Conservation (phyloP, 1,140 invertebrate genomes). For the Pollicipes pollicipes region DNA sequence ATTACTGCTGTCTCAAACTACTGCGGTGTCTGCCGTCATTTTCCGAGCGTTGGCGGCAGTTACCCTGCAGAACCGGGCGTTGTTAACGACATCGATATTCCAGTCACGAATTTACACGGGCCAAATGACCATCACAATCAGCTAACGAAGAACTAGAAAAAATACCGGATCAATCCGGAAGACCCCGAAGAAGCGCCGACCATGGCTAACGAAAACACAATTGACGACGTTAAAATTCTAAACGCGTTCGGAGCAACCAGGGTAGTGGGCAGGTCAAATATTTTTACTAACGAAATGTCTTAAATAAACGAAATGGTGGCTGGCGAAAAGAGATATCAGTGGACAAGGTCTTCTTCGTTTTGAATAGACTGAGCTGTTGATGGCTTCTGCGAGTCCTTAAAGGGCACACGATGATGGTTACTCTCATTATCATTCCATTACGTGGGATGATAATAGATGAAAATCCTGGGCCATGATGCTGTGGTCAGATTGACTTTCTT, state of each 20-base stretch:
- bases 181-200: not conserved
- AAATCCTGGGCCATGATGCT: no score
- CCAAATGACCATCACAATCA: not conserved
- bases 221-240: not conserved
- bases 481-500: no score
- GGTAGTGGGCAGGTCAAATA: not conserved
- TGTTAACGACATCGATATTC: not conserved
- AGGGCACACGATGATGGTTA: no score
- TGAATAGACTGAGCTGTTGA: no score
- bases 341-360: no score
- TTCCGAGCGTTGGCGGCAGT: not conserved
- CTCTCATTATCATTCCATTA: no score
- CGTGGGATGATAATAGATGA: no score
- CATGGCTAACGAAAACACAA: not conserved
- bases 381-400: no score
- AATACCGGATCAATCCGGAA: not conserved
- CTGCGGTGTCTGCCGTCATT: not conserved
- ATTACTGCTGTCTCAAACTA: not conserved
- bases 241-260: not conserved
- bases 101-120: not conserved
- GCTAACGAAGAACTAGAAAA: not conserved
- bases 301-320: not conserved
- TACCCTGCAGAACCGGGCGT: not conserved
- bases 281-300: not conserved
- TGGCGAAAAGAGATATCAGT: not conserved